These are phyloP conservation scores for Euplagia quadripunctaria DNA, from an alignment of 2,888 invertebrate species.

Conservation along the genomic window DNA sequence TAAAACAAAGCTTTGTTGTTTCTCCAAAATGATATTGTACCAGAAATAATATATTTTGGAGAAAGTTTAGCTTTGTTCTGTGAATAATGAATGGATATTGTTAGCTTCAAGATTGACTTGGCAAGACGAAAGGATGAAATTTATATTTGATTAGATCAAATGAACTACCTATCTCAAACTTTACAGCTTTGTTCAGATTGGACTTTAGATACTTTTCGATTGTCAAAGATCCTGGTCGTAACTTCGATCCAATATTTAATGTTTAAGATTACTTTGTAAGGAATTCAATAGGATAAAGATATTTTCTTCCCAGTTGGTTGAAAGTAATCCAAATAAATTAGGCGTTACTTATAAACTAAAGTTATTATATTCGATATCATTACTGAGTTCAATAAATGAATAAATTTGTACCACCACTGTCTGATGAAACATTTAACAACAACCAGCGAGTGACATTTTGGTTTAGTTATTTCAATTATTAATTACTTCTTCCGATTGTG, in stretches of 20 bases:
- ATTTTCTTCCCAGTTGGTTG: background rate
- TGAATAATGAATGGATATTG: constrained; percentile 5
- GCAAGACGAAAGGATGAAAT: constrained; percentile 8
- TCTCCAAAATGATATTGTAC: background rate
- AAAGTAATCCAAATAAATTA: background rate
- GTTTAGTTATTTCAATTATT: background rate
- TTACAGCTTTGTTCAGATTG: constrained; percentile 12
- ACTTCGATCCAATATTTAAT: constrained; percentile 7
- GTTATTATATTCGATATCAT: background rate
- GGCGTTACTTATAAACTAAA: background rate
- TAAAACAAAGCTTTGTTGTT: background rate
- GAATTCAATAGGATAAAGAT: background rate
- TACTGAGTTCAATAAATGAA: background rate
- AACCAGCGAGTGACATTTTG: background rate
- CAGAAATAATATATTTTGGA: constrained; percentile 1
- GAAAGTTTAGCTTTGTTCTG: background rate
- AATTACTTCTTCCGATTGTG: background rate
- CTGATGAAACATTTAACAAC: background rate
- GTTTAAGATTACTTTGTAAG: background rate
- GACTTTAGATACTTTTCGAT: constrained; percentile 11
- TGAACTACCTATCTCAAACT: constrained; percentile 5
- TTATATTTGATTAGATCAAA: constrained; percentile 16
- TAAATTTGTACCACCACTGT: background rate
- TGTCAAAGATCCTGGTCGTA: constrained; percentile 2
- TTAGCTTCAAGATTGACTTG: constrained; percentile 7